Base-by-base conservation (phyloP, 2,113 vertebrate species). In the Pipra filicauda region DNA sequence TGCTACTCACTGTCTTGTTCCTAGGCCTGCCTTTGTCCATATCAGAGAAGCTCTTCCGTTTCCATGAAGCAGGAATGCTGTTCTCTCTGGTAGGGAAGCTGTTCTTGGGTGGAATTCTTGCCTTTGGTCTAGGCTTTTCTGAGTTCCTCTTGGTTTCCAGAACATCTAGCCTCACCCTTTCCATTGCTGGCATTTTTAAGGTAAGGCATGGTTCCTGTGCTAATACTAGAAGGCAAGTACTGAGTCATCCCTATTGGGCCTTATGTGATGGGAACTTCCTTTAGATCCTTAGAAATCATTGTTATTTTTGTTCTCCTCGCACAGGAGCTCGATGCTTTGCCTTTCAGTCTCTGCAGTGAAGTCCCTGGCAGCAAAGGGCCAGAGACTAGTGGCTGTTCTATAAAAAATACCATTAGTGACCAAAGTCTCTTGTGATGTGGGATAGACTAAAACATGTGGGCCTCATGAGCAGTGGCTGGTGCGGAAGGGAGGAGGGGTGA, bases 121-220 rank as follows among this genome's bases (percentile, higher is more conserved):
- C 99, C 79, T 99, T 99, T 65, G 99, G 99, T 33, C 97, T 99
- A 82, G 98, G 99, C 95, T 99, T 99, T 97, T 99, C 99, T 0
- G 99, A 99, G 97, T 99, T 99, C 96, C 98, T 99, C 74, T 97
- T 99, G 43, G 99, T 99, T 84, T 99, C 99, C 81, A 98, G 98
- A 72, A 99, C 99, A 48, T 99, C 99, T 94, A 99, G 99, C 97
- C 99, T 99, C 89, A 99, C 99, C 5, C 97, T 99, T 48, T 99
- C 99, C 92, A 98, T 99, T 59, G 98, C 99, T 35, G 99, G 99
- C 87, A 99, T 99, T 89, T 99, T 99, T 96, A 99, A 99, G 99
- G 99, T 99, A 96, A 95, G 67, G 48, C 70, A 49, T 91, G 64
- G 48, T 84, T 91, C 85, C 67, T 84, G 75, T 86, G 82, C 64